Percentiles rank a stretch among this genome's conserved stretches.
Conservation (phyloP, 37 sponge, comb jelly and placozoan genomes). For the Beroe ovata region DNA sequence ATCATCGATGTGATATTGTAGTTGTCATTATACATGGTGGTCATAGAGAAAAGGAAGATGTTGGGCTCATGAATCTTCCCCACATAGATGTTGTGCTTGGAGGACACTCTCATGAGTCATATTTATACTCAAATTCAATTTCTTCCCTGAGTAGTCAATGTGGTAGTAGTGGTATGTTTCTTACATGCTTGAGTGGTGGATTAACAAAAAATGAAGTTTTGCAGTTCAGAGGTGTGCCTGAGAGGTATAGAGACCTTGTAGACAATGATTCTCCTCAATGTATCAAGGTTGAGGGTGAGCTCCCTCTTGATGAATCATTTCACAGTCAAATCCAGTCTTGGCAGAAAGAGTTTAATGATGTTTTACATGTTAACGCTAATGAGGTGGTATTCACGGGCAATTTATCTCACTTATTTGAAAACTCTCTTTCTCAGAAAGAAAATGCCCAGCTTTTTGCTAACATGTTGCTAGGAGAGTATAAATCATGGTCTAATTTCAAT, state of each 20-base stretch:
- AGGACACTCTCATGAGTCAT: conserved; percentile 57
- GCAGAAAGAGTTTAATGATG: conserved; percentile 4
- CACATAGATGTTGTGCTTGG: conserved; percentile 29
- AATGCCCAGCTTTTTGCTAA: conserved; percentile 18
- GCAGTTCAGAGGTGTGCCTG: not conserved
- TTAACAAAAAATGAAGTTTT: not conserved
- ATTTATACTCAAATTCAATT: not conserved
- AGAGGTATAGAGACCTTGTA: not conserved
- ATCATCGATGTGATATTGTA: conserved; percentile 32
- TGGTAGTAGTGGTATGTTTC: not conserved
- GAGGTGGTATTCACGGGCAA: conserved; percentile 27
- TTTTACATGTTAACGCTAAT: not conserved
- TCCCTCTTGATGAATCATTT: not conserved
- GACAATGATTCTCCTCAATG: conserved; percentile 37
- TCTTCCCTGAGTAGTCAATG: conserved; percentile 27
- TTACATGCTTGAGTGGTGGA: not conserved
- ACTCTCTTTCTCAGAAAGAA: not conserved
- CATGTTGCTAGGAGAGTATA: conserved; percentile 16
- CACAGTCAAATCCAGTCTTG: not conserved
- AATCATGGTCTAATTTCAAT: no score
- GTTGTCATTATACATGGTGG: conserved; percentile 61
- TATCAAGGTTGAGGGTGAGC: not conserved
- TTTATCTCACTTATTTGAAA: not conserved
- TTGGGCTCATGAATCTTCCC: not conserved
- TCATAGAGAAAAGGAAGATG: conserved; percentile 10